Conservation (phyloP, 1,140 invertebrate genomes). For the Trichonephila inaurata region DNA sequence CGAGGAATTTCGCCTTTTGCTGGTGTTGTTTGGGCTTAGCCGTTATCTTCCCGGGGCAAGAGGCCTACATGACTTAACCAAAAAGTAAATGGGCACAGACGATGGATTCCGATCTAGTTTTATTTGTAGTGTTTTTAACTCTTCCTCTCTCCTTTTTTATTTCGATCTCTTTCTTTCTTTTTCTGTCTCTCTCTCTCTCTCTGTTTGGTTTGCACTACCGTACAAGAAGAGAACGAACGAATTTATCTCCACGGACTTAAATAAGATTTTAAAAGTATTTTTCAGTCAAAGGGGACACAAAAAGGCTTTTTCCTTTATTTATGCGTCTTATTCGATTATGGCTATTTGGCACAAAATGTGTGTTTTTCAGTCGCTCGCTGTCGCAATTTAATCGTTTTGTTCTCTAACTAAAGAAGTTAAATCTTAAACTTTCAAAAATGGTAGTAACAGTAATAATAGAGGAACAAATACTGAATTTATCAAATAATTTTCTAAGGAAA, state of each 20-base stretch:
- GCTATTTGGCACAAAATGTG: background rate
- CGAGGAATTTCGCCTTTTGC: background rate
- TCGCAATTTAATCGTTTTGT: background rate
- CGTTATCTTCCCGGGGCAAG: background rate
- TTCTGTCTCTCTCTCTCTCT: background rate
- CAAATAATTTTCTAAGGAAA: too few species aligned
- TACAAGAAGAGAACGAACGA: background rate
- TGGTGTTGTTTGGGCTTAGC: background rate
- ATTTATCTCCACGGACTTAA: background rate
- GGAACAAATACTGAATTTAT: too few species aligned
- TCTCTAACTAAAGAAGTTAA: background rate
- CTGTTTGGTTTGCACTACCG: background rate
- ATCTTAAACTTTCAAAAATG: too few species aligned
- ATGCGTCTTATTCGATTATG: background rate
- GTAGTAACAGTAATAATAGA: too few species aligned
- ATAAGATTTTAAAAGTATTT: constrained; percentile 29
- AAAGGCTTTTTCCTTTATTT: background rate
- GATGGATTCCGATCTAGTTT: background rate
- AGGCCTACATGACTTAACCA: constrained; percentile 6
- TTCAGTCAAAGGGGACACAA: background rate
- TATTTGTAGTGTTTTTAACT: background rate
- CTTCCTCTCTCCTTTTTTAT: background rate
- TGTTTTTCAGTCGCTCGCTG: background rate
- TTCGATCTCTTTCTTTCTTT: background rate
- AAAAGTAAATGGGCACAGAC: background rate